Evolutionary conservation across 2,888 invertebrate genomes (phyloP), one percentile per base, ranked within the genome.

Genomic region (Apotomis turbidana): DNA sequence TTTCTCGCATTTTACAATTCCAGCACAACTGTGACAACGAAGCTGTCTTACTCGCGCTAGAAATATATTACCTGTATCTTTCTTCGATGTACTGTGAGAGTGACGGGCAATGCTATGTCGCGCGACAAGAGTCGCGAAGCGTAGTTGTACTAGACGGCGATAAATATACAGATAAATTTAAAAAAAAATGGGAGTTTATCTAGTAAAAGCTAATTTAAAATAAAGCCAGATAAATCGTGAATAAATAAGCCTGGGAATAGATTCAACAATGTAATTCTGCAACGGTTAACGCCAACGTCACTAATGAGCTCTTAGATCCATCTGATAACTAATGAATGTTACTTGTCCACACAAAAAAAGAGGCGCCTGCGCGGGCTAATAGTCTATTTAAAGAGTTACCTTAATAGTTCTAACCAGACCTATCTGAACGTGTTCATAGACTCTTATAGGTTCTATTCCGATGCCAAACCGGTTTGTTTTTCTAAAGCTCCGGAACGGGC

Each of bases 401-500:
- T 72, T 72, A 68, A 72, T 54, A 49, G 76, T 80, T 77, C 76
- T 82, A 77, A 80, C 81, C 66, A 66, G 68, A 52, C 80, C 80
- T 80, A 80, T 79, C 49, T 10, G 81, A 81, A 81, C 84, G 79
- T 80, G 80, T 82, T 83, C 78, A 78, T 78, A 78, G 74, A 78
- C 74, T 81, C 80, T 80, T 74, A 77, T 76, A 80, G 82, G 81
- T 83, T 81, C 80, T 79, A 84, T 84, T 83, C 84, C 81, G 76
- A 78, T 78, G 76, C 74, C 64, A 80, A 90, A 91, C 90, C 90
- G 90, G 91, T 90, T 87, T 57, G 79, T 89, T 90, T 90, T 90
- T 89, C 86, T 87, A 87, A 86, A 79, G 76, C 78, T 78, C 75
- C 76, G 80, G 79, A 76, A 78, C 76, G 74, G 77, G 78, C 80